These are phyloP conservation scores for Lycaon pictus DNA, from an alignment of 2,113 vertebrate species.

Conservation along the genomic window DNA sequence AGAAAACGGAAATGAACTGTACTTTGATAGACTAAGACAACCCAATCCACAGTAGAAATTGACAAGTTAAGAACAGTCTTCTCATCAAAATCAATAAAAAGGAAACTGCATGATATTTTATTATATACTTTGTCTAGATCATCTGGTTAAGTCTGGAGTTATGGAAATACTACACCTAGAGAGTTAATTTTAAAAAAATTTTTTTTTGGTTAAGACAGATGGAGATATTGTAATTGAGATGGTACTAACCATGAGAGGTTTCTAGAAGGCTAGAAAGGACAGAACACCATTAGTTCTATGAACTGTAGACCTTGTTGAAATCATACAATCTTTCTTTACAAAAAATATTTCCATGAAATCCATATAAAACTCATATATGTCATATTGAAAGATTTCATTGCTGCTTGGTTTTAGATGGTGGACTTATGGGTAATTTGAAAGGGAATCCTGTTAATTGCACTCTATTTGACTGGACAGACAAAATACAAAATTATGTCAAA, in stretches of 20 bases:
- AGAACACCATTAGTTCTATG: background rate
- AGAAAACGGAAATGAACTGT: conserved; percentile 44
- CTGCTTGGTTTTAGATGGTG: conserved; percentile 15
- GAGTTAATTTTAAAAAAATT: background rate
- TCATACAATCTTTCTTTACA: background rate
- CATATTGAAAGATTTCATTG: background rate
- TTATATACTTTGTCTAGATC: background rate
- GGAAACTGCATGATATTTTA: background rate
- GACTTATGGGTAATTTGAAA: background rate
- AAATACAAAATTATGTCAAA: conserved; percentile 42
- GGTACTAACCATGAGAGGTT: background rate
- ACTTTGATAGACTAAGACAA: background rate
- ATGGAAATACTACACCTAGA: background rate
- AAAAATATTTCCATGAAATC: background rate
- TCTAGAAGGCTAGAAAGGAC: background rate
- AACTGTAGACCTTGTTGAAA: background rate
- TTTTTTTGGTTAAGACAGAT: background rate
- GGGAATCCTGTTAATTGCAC: background rate
- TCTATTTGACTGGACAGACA: background rate
- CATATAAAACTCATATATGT: background rate
- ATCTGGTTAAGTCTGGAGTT: background rate
- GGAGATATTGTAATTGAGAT: background rate
- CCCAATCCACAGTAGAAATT: background rate
- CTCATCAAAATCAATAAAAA: conserved; percentile 40
- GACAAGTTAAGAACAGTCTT: conserved; percentile 5